Evolutionary conservation across 2,888 invertebrate species (phyloP).

Genomic region (Scaeva pyrastri): DNA sequence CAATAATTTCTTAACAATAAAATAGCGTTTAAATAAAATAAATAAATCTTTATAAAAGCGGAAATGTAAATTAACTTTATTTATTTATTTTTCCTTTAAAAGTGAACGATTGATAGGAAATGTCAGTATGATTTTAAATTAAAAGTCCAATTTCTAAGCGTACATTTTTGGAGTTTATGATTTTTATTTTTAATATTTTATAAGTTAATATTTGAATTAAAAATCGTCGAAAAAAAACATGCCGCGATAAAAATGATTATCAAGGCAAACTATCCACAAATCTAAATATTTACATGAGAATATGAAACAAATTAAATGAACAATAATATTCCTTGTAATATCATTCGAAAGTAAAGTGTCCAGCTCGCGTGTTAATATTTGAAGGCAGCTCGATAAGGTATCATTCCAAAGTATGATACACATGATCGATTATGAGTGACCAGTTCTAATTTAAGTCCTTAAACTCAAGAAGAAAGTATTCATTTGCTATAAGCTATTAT

Average conservation of each 20-base stretch:
- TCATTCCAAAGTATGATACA: not conserved
- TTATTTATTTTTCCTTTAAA: not conserved
- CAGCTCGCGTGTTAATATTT: not conserved
- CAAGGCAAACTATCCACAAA: not conserved
- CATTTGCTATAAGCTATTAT: too few relatives aligned
- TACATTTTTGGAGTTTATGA: not conserved
- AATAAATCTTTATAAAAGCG: not conserved
- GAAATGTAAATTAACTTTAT: not conserved
- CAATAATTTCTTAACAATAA: not conserved
- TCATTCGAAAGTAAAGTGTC: conserved; percentile 22
- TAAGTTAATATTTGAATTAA: not conserved
- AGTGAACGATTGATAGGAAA: not conserved
- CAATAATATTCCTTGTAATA: conserved; percentile 2
- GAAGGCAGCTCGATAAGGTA: not conserved
- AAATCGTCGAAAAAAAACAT: not conserved
- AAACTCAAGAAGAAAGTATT: too few relatives aligned
- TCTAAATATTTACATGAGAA: not conserved
- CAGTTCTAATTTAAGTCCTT: too few relatives aligned
- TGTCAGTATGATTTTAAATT: not conserved
- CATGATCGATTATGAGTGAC: too few relatives aligned
- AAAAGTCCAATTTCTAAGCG: not conserved
- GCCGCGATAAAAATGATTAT: not conserved
- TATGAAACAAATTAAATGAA: conserved; percentile 8
- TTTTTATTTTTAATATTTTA: not conserved
- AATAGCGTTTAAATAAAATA: not conserved